Evolutionary conservation across 2,888 invertebrate genomes (phyloP), one percentile per base, ranked within the genome.

Genomic region (Tenthredo notha): DNA sequence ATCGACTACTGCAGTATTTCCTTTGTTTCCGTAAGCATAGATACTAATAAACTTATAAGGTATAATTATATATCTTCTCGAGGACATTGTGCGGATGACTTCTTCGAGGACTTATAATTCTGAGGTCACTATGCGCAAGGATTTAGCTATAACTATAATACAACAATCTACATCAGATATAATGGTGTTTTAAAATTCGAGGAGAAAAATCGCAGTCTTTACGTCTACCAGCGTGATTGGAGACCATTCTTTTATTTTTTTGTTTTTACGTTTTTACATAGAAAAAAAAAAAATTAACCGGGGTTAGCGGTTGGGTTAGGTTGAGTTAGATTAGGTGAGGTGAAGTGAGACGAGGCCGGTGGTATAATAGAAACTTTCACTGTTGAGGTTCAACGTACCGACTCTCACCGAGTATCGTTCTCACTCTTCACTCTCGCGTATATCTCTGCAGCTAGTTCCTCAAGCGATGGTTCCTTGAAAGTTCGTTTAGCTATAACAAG

Each of bases 291-390:
- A 18, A n/a, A n/a, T n/a, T 83, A 37, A 47, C 25, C 83, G 29
- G 54, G 83, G 83, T 77, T 67, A 21, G 61, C 61, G 75, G 43
- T n/a, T 75, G n/a, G 47, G 75, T 75, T 47, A 50, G 54, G 77
- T 70, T 25, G 29, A 47, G 83, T 83, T 25, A 50, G 67, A 21
- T 61, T 18, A 77, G 77, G 80, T 61, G 58, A 80, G 80, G 80
- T 80, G 58, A 80, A 50, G 61, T 58, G 80, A 61, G 78, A 58
- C 40, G 61, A 93, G 93, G 93, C 93, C 92, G 91, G 92, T 92
- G 92, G 92, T 93, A 93, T 93, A 93, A 93, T 93, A 93, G 92
- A 93, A 93, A 93, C 93, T 93, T 93, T 93, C 93, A 93, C 93
- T 92, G 91, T 91, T 90, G 89, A 91, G 92, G 93, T 93, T 93